A percentile compares a stretch with the other conserved stretches of the same genome.
phyloP scores from a whole-genome alignment of 2,113 vertebrate genomes.

The Cheilinus undulatus region DNA sequence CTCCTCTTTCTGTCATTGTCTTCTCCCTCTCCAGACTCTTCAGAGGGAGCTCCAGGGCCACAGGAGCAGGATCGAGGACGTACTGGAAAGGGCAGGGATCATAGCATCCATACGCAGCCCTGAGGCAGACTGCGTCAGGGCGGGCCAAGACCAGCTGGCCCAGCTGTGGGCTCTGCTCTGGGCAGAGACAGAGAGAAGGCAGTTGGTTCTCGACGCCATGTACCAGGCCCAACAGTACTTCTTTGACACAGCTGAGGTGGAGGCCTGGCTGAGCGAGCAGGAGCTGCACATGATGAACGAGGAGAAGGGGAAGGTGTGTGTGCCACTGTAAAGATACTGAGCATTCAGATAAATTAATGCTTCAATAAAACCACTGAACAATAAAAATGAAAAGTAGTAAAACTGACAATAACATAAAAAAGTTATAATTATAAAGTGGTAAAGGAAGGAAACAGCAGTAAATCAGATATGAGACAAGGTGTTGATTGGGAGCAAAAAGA shows the following conservation, averaged over 20 bases:
- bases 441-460: no score
- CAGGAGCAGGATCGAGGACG: conserved; percentile 86
- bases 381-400: no score
- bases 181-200: conserved; percentile 87
- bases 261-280: conserved; percentile 95
- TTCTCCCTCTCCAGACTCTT: conserved; percentile 80
- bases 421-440: no score
- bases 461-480: no score
- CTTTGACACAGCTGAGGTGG: conserved; percentile 92
- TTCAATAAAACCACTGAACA: no score
- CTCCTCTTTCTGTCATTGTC: not conserved
- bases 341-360: not conserved
- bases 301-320: conserved; percentile 93
- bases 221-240: conserved; percentile 95
- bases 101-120: conserved; percentile 89
- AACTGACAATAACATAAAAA: no score
- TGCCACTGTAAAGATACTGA: not conserved
- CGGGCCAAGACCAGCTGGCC: conserved; percentile 85
- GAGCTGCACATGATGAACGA: conserved; percentile 96
- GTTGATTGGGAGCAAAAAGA: no score
- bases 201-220: conserved; percentile 90
- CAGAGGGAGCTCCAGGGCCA: conserved; percentile 92
- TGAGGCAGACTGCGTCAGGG: conserved; percentile 84
- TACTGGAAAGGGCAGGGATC: conserved; percentile 86
- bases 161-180: conserved; percentile 87